These are phyloP conservation scores for Dicrurus megarhynchus DNA, from an alignment of 2,113 vertebrate genomes.

Conservation along the genomic window DNA sequence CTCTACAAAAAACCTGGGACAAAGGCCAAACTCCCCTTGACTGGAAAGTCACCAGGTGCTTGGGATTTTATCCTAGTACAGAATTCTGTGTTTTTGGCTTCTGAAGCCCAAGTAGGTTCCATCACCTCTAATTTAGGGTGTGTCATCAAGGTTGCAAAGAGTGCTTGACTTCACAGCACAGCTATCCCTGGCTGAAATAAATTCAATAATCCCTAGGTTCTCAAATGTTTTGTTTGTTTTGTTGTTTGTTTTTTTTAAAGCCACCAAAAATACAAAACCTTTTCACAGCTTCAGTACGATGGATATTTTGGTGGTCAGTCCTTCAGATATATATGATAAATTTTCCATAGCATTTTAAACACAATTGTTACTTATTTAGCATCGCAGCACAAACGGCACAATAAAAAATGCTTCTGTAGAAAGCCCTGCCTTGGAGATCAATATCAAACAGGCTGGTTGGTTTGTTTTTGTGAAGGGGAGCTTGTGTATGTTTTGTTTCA, in stretches of 20 bases:
- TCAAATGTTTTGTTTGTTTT: neutral
- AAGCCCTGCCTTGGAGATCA: neutral
- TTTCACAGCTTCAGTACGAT: neutral
- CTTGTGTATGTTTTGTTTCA: neutral
- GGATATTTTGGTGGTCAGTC: neutral
- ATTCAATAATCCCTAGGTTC: neutral
- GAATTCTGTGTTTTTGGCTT: neutral
- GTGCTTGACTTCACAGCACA: neutral
- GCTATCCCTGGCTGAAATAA: neutral
- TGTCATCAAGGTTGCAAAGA: neutral
- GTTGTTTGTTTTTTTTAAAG: neutral
- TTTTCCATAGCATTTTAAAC: neutral
- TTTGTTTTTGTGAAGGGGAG: neutral
- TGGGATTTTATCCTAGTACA: neutral
- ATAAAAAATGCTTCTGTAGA: neutral
- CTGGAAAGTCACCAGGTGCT: neutral
- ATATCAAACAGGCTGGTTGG: neutral
- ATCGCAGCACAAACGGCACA: neutral
- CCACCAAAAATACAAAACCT: neutral
- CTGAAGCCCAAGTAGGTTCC: neutral
- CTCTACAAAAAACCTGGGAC: neutral
- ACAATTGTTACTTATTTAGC: neutral
- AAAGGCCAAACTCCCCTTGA: neutral
- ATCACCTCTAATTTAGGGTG: neutral
- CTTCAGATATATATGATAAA: neutral